Conservation (phyloP, 2,888 invertebrate genomes). For the Maniola hyperantus region DNA sequence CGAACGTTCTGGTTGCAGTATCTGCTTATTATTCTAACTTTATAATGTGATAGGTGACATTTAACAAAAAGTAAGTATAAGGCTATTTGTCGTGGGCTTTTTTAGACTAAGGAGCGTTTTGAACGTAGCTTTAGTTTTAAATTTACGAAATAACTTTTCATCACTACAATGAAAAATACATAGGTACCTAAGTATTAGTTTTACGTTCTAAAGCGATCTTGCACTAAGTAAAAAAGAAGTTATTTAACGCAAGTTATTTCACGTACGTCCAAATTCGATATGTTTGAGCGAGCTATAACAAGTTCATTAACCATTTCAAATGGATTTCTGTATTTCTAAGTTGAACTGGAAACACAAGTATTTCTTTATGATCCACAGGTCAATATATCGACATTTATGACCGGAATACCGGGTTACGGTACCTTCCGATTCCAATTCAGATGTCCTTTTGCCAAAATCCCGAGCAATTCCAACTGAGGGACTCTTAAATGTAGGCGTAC, state of each 20-base stretch:
- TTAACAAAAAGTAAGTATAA: too few relatives aligned
- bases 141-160: too few relatives aligned
- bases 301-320: conserved; percentile 47
- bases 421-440: conserved; percentile 69
- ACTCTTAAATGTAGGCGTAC: conserved; percentile 72
- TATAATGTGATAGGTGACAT: too few relatives aligned
- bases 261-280: background rate
- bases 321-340: conserved; percentile 51
- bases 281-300: background rate
- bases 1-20: background rate
- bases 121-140: too few relatives aligned
- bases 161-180: too few relatives aligned
- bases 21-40: too few relatives aligned
- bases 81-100: too few relatives aligned
- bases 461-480: conserved; percentile 69
- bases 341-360: conserved; percentile 46
- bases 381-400: conserved; percentile 49
- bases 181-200: too few relatives aligned
- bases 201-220: too few relatives aligned
- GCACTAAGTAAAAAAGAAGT: background rate
- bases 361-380: conserved; percentile 45
- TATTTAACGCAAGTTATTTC: background rate
- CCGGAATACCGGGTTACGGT: conserved; percentile 49
- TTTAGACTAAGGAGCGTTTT: too few relatives aligned
- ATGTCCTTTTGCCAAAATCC: conserved; percentile 75